Base-by-base conservation (phyloP, 2,888 invertebrate genomes). In the Trichacis sp. region DNA sequence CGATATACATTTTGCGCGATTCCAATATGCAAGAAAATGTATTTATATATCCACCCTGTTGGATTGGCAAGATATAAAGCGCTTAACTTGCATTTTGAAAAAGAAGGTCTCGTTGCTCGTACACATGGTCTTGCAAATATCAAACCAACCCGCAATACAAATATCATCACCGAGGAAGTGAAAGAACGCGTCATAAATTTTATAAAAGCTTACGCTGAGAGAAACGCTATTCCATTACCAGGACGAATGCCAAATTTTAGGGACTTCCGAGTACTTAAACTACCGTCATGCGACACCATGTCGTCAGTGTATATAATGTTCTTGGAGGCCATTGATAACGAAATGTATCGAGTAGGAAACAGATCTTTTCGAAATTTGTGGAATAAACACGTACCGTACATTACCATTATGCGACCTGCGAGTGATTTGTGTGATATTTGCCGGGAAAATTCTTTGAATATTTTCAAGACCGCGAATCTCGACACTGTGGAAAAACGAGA, bases 161-260 rank as follows among this genome's bases (percentile, higher is more conserved):
- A 24, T 5, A 24, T 24, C 24, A 24, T 24, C 24, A 24, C 18
- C 17, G 19, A 6, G 24, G 30, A 48, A 24, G 15, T n/a, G n/a
- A 12, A 29, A 14, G 11, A 18, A 3, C n/a, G n/a, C 33, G 33
- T 33, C 2, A 14, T 33, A 11, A 33, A 3, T 11, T 33, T 33
- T 33, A 33, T 33, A 5, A 9, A 11, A 33, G n/a, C 8, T 3
- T 33, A 11, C 33, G 33, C 33, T 11, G 33, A 33, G 8, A 2
- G 9, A n/a, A 33, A 33, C 9, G 43, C 30, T 9, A 20, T 43
- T 29, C 43, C 52, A 24, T 15, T 53, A 15, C 52, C 30, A 1
- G 52, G 45, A 11, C 30, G 52, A 1, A 14, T 53, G 20, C 52
- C 52, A 1, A 43, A 43, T 42, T 53, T 53, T 15, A 42, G 20